Conservation (phyloP, 2,113 vertebrate genomes). For the Muscicapa adusta region DNA sequence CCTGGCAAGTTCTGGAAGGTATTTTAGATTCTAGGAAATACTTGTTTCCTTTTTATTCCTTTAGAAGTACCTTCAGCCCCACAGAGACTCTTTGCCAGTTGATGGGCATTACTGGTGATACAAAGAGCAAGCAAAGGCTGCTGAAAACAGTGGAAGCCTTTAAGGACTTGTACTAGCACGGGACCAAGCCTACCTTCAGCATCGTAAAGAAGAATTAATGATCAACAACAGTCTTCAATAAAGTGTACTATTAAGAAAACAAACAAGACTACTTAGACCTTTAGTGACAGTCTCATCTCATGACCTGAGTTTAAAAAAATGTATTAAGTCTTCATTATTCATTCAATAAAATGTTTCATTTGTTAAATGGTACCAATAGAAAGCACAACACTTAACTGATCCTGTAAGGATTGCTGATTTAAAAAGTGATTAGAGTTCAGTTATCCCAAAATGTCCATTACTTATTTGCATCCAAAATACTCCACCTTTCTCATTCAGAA, state of each 20-base stretch:
- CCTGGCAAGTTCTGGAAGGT: background rate
- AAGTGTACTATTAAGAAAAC: background rate
- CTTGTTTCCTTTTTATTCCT: background rate
- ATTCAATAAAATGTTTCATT: background rate
- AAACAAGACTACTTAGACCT: background rate
- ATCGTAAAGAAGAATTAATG: background rate
- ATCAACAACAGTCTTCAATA: background rate
- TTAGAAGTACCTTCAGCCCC: background rate
- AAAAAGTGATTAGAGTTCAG: background rate
- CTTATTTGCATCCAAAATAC: background rate
- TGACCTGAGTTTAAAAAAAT: background rate
- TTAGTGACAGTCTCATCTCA: background rate
- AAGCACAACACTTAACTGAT: background rate
- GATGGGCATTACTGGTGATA: background rate
- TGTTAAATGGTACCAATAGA: background rate
- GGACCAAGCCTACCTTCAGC: background rate
- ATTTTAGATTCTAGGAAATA: background rate
- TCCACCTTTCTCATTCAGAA: background rate
- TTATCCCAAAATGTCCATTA: background rate
- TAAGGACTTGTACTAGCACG: background rate
- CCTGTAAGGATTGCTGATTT: background rate
- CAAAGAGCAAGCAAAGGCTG: background rate
- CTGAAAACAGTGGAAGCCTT: background rate
- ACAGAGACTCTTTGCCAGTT: background rate
- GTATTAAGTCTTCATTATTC: background rate